Evolutionary conservation across 2,888 invertebrate species (phyloP), one percentile per base, ranked within the genome.

Genomic region (Thecocarcelia acutangulata): DNA sequence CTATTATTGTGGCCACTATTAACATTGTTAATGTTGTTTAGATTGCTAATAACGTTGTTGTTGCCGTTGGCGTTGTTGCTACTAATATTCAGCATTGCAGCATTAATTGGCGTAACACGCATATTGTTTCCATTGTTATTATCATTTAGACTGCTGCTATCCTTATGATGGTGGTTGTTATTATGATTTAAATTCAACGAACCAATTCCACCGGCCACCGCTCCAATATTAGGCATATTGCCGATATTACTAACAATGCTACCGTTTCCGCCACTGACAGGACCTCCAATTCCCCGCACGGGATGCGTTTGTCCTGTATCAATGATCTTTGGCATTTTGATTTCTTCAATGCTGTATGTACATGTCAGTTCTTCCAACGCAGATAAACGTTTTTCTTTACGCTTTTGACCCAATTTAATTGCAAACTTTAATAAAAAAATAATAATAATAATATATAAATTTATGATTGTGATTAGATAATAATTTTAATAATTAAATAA

Each of bases 321-420:
- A 86, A 92, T 91, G 73, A 91, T 90, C 90, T 93, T 93, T 87
- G 92, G 92, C 87, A 90, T 88, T 89, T 93, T 93, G 77, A 89
- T 89, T 85, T 93, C 93, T 84, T 91, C 92, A 89, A 92, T 91
- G 87, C 92, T 91, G 86, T 92, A 88, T 77, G 92, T 88, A 85
- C 92, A 91, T 73, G 92, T 92, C 84, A 92, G 90, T 85, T 91
- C 91, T 56, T 90, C 90, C 72, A 91, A 86, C 42, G 90, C 90
- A 78, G 91, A 91, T 83, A 93, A 89, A 78, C 92, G 92, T 88
- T 93, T 93, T 87, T 92, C 92, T 89, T 92, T 93, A 86, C 92
- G 92, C 87, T 93, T 93, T 87, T 92, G 92, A 84, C 92, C 92
- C 90, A 92, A 88, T 90, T 93, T 93, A 87, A 93, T 92, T 88